Evolutionary conservation across 2,113 vertebrate species (phyloP), one percentile per base, ranked within the genome.

Genomic region (Tenrec ecaudatus): DNA sequence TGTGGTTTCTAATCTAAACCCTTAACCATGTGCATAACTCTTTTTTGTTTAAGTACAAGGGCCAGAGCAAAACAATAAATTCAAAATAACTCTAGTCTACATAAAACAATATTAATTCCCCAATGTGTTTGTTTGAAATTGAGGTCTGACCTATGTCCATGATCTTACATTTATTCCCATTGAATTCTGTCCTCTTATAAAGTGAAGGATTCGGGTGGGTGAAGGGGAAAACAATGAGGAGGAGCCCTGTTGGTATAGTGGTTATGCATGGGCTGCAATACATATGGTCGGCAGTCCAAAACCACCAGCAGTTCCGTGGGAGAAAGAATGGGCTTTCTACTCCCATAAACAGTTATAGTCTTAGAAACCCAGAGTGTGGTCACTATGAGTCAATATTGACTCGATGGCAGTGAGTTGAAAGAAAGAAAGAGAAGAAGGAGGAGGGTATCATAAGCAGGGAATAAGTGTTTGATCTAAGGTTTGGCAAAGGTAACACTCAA

Each of bases 111-210:
- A 57, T 6, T 4, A 1, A 1, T 77, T 43, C 36, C 71, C 29
- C 85, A n/a, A 23, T 7, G 6, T 9, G 20, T 25, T 20, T 17
- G 60, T 16, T 3, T 58, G 73, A 77, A 25, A 38, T 40, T 25
- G 20, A 25, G 25, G 58, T 25, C 8, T 1, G 19, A 3, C 20
- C 36, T 1, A 0, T 10, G 36, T 23, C 31, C 20, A 31, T 12
- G 20, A 62, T 29, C 38, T 77, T 23, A 47, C 20, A 25, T 43
- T 16, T 8, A 43, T 43, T 43, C 27, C 86, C 36, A 17, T n/a
- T 40, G 38, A 62, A 25, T 40, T 22, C 2, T 75, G 10, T 87
- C 25, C 53, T 76, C 11, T 31, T 29, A 14, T n/a, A 38, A 29
- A 77, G 53, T 23, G 73, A 43, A 43, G 40, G n/a, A 23, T 6